Conservation (phyloP, 1,140 invertebrate genomes). For the Ceratina australensis region DNA sequence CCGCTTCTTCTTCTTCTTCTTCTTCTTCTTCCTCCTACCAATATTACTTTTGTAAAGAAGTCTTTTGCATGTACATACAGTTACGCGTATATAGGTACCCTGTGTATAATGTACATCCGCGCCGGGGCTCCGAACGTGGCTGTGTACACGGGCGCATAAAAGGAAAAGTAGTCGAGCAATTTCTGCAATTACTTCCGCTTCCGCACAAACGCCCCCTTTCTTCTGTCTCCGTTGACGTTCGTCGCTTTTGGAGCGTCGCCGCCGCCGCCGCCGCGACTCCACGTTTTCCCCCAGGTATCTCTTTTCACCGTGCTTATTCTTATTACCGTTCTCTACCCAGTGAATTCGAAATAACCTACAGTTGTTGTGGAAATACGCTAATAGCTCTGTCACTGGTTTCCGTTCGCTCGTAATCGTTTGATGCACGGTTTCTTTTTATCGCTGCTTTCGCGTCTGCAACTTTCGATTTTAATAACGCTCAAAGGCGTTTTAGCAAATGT, state of each 20-base stretch:
- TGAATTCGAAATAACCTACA: slow-evolving; percentile 1
- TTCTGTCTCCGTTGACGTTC: slow-evolving; percentile 45
- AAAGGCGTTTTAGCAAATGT: too few relatives aligned
- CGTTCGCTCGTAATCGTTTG: background rate
- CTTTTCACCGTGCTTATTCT: slow-evolving; percentile 12
- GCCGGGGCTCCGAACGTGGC: background rate
- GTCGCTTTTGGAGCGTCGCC: slow-evolving; percentile 27
- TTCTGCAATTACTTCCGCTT: slow-evolving; percentile 71
- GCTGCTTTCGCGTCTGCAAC: too few relatives aligned
- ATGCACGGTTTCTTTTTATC: too few relatives aligned
- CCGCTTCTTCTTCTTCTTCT: slow-evolving; percentile 8
- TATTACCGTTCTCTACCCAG: background rate
- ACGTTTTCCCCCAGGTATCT: slow-evolving; percentile 6
- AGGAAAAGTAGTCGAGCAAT: slow-evolving; percentile 59
- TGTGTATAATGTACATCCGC: background rate
- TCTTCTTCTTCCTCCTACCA: slow-evolving; percentile 53
- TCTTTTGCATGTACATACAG: slow-evolving; percentile 19
- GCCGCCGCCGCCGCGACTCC: slow-evolving; percentile 27
- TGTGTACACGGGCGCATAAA: slow-evolving; percentile 15
- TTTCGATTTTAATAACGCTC: too few relatives aligned
- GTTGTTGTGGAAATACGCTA: background rate
- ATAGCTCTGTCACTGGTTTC: background rate
- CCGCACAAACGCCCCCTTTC: slow-evolving; percentile 47
- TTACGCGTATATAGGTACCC: background rate
- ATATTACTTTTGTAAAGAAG: slow-evolving; percentile 65